phyloP scores from a whole-genome alignment of 2,797 vertebrate species.

The Rhynchonycteris naso region DNA sequence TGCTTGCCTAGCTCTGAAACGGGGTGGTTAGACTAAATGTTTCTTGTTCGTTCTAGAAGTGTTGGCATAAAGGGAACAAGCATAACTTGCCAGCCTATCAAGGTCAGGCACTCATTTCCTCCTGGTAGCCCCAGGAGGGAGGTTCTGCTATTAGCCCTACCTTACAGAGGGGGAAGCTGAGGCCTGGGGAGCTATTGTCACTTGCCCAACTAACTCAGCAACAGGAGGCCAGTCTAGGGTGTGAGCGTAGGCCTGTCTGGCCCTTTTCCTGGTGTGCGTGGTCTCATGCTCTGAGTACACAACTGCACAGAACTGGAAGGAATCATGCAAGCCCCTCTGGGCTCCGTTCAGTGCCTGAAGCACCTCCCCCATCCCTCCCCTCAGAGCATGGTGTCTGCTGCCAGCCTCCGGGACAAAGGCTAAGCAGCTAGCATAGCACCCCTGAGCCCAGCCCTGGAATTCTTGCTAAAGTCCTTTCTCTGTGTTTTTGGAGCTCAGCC shows the following conservation, averaged over 20 bases:
- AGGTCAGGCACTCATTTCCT: background rate
- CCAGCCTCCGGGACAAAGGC: slow-evolving; percentile 56
- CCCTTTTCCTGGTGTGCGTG: background rate
- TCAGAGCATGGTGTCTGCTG: background rate
- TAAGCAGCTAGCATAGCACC: background rate
- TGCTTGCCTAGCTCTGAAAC: background rate
- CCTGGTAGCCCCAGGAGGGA: background rate
- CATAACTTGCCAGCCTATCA: background rate
- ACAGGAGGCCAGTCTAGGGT: background rate
- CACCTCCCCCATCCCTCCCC: background rate
- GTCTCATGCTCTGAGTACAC: background rate
- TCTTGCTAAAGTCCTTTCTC: slow-evolving; percentile 49
- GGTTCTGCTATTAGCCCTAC: background rate
- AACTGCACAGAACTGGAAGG: background rate
- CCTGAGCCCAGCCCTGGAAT: slow-evolving; percentile 19
- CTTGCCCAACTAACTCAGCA: background rate
- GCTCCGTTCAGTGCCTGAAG: background rate
- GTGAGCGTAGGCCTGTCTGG: background rate
- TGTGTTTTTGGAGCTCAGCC: slow-evolving; percentile 55
- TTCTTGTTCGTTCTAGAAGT: background rate
- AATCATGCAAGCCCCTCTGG: background rate
- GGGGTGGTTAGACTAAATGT: background rate
- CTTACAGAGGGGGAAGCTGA: background rate
- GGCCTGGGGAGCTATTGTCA: background rate
- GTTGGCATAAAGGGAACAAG: background rate